Conservation (phyloP, 2,797 vertebrate species). For the Myiothlypis chrysogaster region DNA sequence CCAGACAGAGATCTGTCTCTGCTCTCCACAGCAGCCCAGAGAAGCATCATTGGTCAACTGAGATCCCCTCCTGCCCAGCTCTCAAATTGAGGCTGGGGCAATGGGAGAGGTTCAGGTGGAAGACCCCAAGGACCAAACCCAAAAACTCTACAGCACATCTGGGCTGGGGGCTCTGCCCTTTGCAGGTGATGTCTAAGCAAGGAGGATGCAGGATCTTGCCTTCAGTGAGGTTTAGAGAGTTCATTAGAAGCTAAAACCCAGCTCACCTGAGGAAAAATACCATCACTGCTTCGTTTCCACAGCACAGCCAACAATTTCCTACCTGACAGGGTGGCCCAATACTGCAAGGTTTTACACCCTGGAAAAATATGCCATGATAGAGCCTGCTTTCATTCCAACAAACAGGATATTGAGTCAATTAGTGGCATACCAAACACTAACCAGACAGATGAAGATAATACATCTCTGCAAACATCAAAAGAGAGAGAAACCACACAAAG, state of each 20-base stretch:
- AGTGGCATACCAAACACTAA: conserved; percentile 66
- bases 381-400: conserved; percentile 21
- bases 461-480: conserved; percentile 69
- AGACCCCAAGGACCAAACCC: neutral
- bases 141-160: neutral
- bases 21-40: neutral
- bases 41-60: neutral
- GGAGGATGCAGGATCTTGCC: neutral
- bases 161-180: neutral
- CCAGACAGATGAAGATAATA: conserved; percentile 68
- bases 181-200: neutral
- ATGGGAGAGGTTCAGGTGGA: neutral
- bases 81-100: rapidly evolving
- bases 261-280: conserved; percentile 18
- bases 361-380: conserved; percentile 11
- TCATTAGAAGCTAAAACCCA: neutral
- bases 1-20: neutral
- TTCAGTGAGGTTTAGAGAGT: neutral
- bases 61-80: neutral
- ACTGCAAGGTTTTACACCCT: conserved; percentile 29
- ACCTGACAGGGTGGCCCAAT: neutral
- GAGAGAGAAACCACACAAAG: conserved; percentile 58
- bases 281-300: neutral
- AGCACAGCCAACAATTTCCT: conserved; percentile 2
- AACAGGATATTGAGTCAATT: conserved; percentile 68